Percentiles rank a stretch among this genome's conserved stretches.
Conservation (phyloP, 2,797 vertebrate species). For the Fistularia tabacaria region DNA sequence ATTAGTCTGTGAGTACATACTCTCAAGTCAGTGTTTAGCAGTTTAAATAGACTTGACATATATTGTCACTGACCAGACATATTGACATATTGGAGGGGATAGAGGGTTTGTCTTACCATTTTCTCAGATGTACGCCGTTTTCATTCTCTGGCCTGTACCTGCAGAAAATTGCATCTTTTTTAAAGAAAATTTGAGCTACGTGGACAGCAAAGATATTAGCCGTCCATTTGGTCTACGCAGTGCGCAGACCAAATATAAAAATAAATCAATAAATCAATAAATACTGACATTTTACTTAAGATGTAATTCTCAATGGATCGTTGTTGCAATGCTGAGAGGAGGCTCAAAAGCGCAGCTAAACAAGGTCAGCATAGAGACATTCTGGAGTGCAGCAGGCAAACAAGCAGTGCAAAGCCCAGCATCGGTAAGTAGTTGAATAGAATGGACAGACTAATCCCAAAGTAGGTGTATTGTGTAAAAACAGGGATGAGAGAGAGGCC, state of each 20-base stretch:
- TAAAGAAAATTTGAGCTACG: conserved; percentile 58
- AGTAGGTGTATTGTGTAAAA: conserved; percentile 63
- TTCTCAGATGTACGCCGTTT: conserved; percentile 99
- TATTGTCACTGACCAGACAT: conserved; percentile 51
- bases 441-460: conserved; percentile 81
- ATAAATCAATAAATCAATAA: conserved; percentile 2
- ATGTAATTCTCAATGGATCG: conserved; percentile 62
- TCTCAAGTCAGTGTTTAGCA: conserved; percentile 55
- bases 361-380: conserved; percentile 69
- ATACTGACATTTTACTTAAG: conserved; percentile 49
- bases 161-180: conserved; percentile 96
- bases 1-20: conserved; percentile 76
- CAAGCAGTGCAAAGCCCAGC: conserved; percentile 61
- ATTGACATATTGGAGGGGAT: conserved; percentile 34
- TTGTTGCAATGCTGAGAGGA: conserved; percentile 45
- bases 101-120: conserved; percentile 88
- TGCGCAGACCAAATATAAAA: conserved; percentile 26
- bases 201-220: conserved; percentile 36
- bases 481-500: conserved; percentile 42
- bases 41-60: conserved; percentile 51
- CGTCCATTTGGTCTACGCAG: conserved; percentile 23
- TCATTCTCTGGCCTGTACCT: conserved; percentile 99
- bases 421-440: conserved; percentile 47
- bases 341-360: conserved; percentile 54
- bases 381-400: conserved; percentile 56